Evolutionary conservation across 1,140 invertebrate species (phyloP).

Genomic region (Leptinotarsa texana): DNA sequence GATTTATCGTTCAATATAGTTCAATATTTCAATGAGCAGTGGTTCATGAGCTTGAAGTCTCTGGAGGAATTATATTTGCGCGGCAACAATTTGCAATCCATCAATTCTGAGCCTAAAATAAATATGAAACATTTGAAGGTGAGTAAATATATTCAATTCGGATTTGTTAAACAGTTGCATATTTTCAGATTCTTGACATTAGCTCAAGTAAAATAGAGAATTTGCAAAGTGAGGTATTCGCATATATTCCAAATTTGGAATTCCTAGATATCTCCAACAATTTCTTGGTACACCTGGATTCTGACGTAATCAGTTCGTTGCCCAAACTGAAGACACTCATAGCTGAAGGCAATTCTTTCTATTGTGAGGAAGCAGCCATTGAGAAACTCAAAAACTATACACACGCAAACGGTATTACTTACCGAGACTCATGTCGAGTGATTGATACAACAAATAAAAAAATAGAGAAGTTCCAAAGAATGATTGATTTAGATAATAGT

Average conservation of each 20-base stretch:
- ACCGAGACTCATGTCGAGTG: constrained; percentile 29
- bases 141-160: constrained; percentile 14
- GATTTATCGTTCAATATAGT: constrained; percentile 45
- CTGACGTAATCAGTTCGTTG: constrained; percentile 54
- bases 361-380: constrained; percentile 51
- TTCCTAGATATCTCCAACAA: constrained; percentile 60
- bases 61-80: constrained; percentile 43
- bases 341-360: constrained; percentile 56
- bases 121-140: constrained; percentile 35
- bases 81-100: constrained; percentile 40
- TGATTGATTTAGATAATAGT: constrained; percentile 24
- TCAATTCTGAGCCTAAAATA: constrained; percentile 35
- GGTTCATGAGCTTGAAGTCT: constrained; percentile 36
- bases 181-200: constrained; percentile 59
- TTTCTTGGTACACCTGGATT: constrained; percentile 55
- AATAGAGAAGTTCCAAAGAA: constrained; percentile 38
- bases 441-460: constrained; percentile 16
- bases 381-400: constrained; percentile 29
- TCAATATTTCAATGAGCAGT: constrained; percentile 39
- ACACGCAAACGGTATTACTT: constrained; percentile 29
- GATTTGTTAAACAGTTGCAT: not conserved
- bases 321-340: constrained; percentile 55
- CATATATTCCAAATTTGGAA: constrained; percentile 57
- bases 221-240: constrained; percentile 56
- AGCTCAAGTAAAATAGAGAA: constrained; percentile 58